Conservation (phyloP, 2,113 vertebrate species). For the Crotalus helleri region DNA sequence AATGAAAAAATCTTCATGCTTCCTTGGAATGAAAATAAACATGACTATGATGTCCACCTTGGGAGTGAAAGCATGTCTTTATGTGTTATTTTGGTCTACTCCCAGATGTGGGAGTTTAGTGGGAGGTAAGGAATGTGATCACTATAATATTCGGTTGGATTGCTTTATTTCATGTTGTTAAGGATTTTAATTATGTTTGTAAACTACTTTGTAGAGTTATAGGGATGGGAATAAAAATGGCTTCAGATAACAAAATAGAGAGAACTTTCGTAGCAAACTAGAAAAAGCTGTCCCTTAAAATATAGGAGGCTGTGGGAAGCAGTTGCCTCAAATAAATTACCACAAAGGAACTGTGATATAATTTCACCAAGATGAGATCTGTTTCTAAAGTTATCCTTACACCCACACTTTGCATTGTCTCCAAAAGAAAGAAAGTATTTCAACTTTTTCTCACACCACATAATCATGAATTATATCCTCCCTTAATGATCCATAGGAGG, state of each 20-base stretch:
- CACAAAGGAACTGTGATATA: not conserved
- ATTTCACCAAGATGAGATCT: not conserved
- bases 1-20: not conserved
- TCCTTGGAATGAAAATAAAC: constrained; percentile 18
- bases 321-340: not conserved
- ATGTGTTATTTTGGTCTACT: not conserved
- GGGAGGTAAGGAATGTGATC: not conserved
- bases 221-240: not conserved
- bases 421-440: constrained; percentile 76
- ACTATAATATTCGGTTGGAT: not conserved
- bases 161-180: not conserved
- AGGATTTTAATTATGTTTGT: not conserved
- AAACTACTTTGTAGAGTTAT: not conserved
- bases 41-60: not conserved
- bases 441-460: constrained; percentile 73
- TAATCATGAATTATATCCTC: constrained; percentile 76
- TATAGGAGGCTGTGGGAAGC: not conserved
- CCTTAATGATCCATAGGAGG: constrained; percentile 76
- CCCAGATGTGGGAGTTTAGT: not conserved
- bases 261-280: not conserved
- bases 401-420: constrained; percentile 78
- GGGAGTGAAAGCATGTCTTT: not conserved
- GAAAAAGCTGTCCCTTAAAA: not conserved
- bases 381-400: not conserved
- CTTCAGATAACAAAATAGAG: not conserved